Conservation (phyloP, 92 coral and sea anemone species). For the Siderastrea siderea region DNA sequence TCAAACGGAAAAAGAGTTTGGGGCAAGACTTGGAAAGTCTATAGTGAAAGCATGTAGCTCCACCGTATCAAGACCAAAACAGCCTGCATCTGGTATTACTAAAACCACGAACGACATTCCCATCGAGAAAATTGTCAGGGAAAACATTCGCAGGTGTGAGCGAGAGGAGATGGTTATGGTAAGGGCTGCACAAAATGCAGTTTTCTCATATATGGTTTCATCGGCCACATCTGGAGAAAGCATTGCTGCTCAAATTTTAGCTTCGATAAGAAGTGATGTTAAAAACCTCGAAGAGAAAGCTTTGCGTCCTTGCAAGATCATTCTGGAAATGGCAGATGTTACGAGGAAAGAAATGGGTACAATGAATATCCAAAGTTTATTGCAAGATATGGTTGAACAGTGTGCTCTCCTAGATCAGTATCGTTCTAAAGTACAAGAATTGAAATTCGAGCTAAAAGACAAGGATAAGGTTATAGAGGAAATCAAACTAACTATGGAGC, state of each 20-base stretch:
- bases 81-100: constrained; percentile 1
- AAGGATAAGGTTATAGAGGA: constrained; percentile 14
- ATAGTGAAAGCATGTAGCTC: constrained; percentile 29
- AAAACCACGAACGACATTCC: constrained; percentile 1
- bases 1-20: constrained; percentile 57
- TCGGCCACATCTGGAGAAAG: constrained; percentile 12
- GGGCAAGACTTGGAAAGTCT: constrained; percentile 54
- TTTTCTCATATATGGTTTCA: constrained; percentile 14
- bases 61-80: constrained; percentile 13
- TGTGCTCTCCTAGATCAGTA: constrained; percentile 31
- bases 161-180: constrained; percentile 33
- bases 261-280: constrained; percentile 28
- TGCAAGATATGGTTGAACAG: constrained; percentile 56
- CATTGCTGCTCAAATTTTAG: constrained; percentile 37
- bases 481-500: background rate
- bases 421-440: constrained; percentile 26
- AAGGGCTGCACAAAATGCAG: constrained; percentile 26
- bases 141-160: constrained; percentile 1
- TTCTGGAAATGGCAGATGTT: constrained; percentile 31
- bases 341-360: constrained; percentile 31
- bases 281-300: constrained; percentile 32
- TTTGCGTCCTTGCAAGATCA: constrained; percentile 18
- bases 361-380: constrained; percentile 36
- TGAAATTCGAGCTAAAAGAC: background rate
- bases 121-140: constrained; percentile 36